A percentile compares a stretch with the other conserved stretches of the same genome.
Conservation (phyloP, 2,888 invertebrate genomes). For the Subacronicta megacephala region DNA sequence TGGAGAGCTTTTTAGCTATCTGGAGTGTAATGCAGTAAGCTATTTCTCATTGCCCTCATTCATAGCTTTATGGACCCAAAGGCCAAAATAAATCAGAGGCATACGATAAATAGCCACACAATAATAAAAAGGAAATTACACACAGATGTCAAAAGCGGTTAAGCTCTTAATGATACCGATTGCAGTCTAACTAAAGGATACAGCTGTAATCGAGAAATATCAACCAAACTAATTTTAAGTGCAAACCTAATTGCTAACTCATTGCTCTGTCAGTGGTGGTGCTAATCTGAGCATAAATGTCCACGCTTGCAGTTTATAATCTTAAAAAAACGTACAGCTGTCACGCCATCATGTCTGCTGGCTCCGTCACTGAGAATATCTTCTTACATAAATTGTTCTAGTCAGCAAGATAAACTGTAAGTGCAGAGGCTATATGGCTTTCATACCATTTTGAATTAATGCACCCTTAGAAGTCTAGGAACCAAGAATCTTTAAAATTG, state of each 20-base stretch:
- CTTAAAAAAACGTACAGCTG: slow-evolving; percentile 36
- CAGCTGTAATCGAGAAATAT: slow-evolving; percentile 31
- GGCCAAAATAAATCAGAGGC: too few species aligned
- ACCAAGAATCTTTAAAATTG: slow-evolving; percentile 5
- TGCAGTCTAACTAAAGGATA: slow-evolving; percentile 21
- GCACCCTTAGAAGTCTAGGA: background rate
- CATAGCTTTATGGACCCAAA: too few species aligned
- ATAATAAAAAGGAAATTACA: background rate
- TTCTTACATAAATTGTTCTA: slow-evolving; percentile 30
- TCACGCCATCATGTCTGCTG: slow-evolving; percentile 46
- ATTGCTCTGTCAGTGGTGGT: slow-evolving; percentile 27
- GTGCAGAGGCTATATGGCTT: background rate
- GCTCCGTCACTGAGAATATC: slow-evolving; percentile 27
- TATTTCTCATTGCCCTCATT: too few species aligned
- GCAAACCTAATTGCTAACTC: slow-evolving; percentile 33
- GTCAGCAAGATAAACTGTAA: slow-evolving; percentile 11
- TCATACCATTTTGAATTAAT: background rate
- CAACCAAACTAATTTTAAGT: slow-evolving; percentile 35
- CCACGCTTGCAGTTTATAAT: slow-evolving; percentile 39
- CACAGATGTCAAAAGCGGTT: slow-evolving; percentile 29
- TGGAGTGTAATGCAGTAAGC: too few species aligned
- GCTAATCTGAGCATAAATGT: slow-evolving; percentile 30
- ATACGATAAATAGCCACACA: too few species aligned
- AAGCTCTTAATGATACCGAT: slow-evolving; percentile 20
- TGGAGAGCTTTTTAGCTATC: too few species aligned